Evolutionary conservation across 2,888 invertebrate species (phyloP).

Genomic region (Cartodere bifasciata): DNA sequence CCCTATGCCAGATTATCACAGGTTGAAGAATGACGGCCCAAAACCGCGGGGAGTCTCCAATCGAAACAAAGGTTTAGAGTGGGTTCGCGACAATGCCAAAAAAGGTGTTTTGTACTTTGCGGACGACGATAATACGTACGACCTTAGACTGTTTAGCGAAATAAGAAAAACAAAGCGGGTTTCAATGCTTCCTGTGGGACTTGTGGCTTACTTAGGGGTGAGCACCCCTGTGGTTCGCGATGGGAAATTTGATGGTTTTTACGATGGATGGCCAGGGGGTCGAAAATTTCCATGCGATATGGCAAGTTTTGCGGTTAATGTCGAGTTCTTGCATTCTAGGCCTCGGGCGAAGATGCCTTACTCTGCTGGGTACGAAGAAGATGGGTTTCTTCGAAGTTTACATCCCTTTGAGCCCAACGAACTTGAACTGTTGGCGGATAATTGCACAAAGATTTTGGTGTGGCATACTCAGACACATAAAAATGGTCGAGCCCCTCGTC

Average conservation of each 20-base stretch:
- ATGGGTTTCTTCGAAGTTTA: conserved; percentile 59
- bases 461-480: conserved; percentile 66
- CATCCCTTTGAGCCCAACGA: conserved; percentile 51
- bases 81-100: conserved; percentile 56
- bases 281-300: conserved; percentile 70
- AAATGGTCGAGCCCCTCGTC: too few species aligned
- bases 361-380: conserved; percentile 63
- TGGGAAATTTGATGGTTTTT: conserved; percentile 52
- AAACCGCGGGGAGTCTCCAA: conserved; percentile 61
- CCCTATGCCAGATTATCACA: conserved; percentile 53
- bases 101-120: conserved; percentile 73
- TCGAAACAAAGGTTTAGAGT: conserved; percentile 57
- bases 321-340: conserved; percentile 46
- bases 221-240: conserved; percentile 51
- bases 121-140: conserved; percentile 74
- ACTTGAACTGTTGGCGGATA: conserved; percentile 60
- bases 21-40: conserved; percentile 42
- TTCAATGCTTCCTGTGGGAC: conserved; percentile 77
- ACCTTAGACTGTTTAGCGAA: conserved; percentile 61
- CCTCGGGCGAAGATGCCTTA: conserved; percentile 57
- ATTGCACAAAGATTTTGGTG: conserved; percentile 58
- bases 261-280: conserved; percentile 65
- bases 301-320: conserved; percentile 71
- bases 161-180: conserved; percentile 61
- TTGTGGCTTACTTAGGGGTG: conserved; percentile 58